Percentiles rank a stretch among this genome's conserved stretches.
Conservation (phyloP, 1,140 invertebrate genomes). For the Aporrectodea caliginosa region DNA sequence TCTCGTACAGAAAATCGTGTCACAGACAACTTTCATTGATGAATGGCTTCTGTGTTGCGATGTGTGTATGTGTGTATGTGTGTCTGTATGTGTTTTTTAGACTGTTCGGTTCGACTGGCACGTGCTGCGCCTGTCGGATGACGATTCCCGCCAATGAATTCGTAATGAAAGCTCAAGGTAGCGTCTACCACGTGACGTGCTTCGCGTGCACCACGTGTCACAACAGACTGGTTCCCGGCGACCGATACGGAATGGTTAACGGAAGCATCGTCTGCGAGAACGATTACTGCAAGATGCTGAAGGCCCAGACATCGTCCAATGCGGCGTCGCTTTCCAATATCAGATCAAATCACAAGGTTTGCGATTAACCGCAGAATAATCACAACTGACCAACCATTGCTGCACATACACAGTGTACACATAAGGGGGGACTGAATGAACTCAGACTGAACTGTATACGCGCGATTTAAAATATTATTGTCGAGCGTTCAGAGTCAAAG, state of each 20-base stretch:
- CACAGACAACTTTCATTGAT: too few relatives aligned
- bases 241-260: conserved; percentile 81
- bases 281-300: conserved; percentile 85
- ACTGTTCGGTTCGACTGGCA: conserved; percentile 79
- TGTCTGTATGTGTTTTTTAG: conserved; percentile 55
- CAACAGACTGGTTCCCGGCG: conserved; percentile 76
- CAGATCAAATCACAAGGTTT: neutral
- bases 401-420: neutral
- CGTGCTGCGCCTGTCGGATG: conserved; percentile 81
- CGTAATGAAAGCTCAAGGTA: conserved; percentile 69
- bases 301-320: conserved; percentile 55
- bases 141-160: conserved; percentile 84
- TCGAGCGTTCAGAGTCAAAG: too few relatives aligned
- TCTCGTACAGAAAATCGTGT: too few relatives aligned
- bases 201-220: conserved; percentile 88
- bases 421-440: neutral
- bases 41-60: neutral
- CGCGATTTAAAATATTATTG: neutral
- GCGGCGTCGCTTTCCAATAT: neutral
- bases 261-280: conserved; percentile 83
- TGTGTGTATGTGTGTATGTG: neutral
- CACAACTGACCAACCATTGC: neutral
- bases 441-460: neutral
- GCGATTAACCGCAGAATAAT: neutral
- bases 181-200: conserved; percentile 88